phyloP scores from a whole-genome alignment of 1,140 invertebrate species.

The Drosophila subobscura region DNA sequence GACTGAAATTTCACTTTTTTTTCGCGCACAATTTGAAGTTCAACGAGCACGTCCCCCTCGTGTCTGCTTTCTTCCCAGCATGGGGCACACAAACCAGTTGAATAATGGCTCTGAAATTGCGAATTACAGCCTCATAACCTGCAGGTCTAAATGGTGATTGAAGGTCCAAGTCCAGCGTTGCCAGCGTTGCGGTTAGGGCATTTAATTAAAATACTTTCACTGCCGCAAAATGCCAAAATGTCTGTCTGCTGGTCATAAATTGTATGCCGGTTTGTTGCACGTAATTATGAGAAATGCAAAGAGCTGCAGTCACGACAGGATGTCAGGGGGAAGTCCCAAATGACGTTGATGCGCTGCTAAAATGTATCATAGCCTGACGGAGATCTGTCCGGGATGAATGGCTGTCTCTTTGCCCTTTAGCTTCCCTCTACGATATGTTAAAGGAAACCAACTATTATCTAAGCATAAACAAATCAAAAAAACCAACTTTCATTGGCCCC shows the following conservation, averaged over 20 bases:
- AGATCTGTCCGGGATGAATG: too few relatives aligned
- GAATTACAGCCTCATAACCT: slow-evolving; percentile 74
- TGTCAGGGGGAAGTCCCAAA: background rate
- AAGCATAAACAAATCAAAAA: slow-evolving; percentile 26
- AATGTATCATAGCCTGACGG: too few relatives aligned
- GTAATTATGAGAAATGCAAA: slow-evolving; percentile 61
- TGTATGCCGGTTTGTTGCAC: slow-evolving; percentile 44
- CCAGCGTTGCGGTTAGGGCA: slow-evolving; percentile 19
- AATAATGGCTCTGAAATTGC: slow-evolving; percentile 73
- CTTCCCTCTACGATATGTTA: background rate
- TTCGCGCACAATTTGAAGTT: slow-evolving; percentile 72
- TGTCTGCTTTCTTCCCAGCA: background rate
- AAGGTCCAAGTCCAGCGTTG: slow-evolving; percentile 21
- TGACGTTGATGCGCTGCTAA: background rate
- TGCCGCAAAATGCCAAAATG: slow-evolving; percentile 49
- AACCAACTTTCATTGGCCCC: slow-evolving; percentile 23
- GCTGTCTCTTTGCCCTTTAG: too few relatives aligned
- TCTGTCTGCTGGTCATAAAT: slow-evolving; percentile 40
- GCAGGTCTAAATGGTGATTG: slow-evolving; percentile 49
- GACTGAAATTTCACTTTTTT: slow-evolving; percentile 70
- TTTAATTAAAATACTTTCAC: slow-evolving; percentile 80
- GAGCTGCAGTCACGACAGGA: slow-evolving; percentile 4
- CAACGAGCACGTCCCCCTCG: slow-evolving; percentile 47
- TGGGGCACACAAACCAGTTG: slow-evolving; percentile 70
- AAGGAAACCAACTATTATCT: slow-evolving; percentile 16